Evolutionary conservation across 2,113 vertebrate species (phyloP), one percentile per base, ranked within the genome.

Genomic region (Sapajus apella): DNA sequence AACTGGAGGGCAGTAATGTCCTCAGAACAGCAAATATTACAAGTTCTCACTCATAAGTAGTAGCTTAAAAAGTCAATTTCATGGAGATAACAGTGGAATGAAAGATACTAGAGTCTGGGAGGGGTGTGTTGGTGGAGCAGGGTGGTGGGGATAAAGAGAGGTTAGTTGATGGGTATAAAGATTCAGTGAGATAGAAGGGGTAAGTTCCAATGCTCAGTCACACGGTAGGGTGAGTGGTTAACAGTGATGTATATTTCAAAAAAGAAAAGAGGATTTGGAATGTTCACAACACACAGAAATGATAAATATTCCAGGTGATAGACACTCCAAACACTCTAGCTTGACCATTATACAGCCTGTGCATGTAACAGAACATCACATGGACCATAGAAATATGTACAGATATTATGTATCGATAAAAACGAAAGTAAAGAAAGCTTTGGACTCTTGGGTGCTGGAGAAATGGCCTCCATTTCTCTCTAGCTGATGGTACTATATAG

Each of bases 381-480:
- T 11, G 27, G 27, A 30, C 61, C 61, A 64, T 30, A 30, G 9
- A 64, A 64, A 68, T 35, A 16, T 68, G 66, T 68, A 68, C 66
- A 68, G 35, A 16, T n/a, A 68, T 8, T 68, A 68, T 68, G 32
- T 68, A n/a, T 68, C 66, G 18, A 68, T 68, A 35, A 35, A 35
- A 68, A 16, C 35, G 61, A 64, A 64, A 64, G 2, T 64, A 68
- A 68, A 68, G 32, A 56, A 82, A 83, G 43, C 25, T 21, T 6
- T 4, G 12, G 61, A 52, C 17, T 52, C 5, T 20, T 11, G 11
- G 20, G 0, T 17, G 56, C 52, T 73, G 20, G 55, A 6, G 1
- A 1, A 30, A 16, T 0, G 18, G 68, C 8, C 66, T 43, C 72
- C 40, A 3, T 5, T 16, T 12, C 73, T 47, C 9, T 37, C 11